These are phyloP conservation scores for Passerculus sandwichensis DNA, from an alignment of 2,797 vertebrate species.

Conservation along the genomic window DNA sequence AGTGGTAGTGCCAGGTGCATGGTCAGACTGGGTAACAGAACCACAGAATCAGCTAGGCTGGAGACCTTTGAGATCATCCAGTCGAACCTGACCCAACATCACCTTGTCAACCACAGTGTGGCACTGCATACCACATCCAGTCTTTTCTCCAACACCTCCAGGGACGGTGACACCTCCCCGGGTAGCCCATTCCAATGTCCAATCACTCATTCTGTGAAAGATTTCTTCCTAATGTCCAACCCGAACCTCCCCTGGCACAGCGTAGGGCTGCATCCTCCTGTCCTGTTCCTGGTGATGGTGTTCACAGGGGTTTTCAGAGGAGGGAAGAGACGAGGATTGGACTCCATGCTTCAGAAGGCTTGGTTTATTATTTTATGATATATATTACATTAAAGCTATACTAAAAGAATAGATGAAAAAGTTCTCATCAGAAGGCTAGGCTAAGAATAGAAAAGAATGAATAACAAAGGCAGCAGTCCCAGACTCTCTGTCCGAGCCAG, in stretches of 20 bases:
- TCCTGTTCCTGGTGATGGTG: background rate
- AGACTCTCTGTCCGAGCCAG: too few relatives aligned
- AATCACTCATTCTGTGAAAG: background rate
- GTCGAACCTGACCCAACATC: background rate
- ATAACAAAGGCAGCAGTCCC: too few relatives aligned
- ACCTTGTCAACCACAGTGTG: background rate
- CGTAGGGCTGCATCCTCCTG: background rate
- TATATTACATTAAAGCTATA: too few relatives aligned
- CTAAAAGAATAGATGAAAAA: too few relatives aligned
- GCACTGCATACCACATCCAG: background rate
- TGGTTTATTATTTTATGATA: too few relatives aligned
- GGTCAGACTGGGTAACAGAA: background rate
- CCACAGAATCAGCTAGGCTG: background rate
- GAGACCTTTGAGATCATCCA: background rate
- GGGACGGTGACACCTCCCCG: accelerated
- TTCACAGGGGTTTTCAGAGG: too few relatives aligned
- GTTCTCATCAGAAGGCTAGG: too few relatives aligned
- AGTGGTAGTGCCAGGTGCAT: background rate
- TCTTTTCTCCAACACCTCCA: background rate
- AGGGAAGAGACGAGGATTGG: too few relatives aligned
- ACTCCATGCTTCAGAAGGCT: too few relatives aligned
- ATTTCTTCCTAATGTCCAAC: background rate
- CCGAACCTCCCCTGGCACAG: background rate
- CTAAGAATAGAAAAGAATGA: too few relatives aligned
- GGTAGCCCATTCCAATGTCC: background rate